These are phyloP conservation scores for Actenoides lindsayi DNA, from an alignment of 2,113 vertebrate species.

Conservation along the genomic window DNA sequence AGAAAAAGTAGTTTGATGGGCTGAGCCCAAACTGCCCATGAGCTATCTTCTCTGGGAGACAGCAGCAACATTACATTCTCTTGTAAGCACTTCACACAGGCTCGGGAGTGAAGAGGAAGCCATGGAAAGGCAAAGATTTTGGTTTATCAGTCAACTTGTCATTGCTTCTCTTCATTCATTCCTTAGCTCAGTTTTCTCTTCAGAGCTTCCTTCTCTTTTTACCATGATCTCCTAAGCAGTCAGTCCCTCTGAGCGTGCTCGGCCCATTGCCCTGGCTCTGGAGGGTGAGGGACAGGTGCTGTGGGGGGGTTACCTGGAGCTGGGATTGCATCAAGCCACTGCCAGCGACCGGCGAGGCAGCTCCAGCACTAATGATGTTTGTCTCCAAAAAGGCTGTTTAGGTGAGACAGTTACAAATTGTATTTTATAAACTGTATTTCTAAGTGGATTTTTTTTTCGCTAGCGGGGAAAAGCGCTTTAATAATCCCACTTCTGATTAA, in stretches of 20 bases:
- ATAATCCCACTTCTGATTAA: constrained; percentile 59
- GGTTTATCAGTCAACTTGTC: background rate
- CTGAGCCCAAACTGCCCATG: background rate
- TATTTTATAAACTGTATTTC: constrained; percentile 58
- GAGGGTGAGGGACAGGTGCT: fast-evolving
- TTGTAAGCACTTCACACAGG: background rate
- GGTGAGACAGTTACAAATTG: constrained; percentile 57
- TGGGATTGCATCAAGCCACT: background rate
- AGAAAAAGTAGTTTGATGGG: background rate
- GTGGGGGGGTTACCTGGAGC: background rate
- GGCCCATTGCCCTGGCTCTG: fast-evolving
- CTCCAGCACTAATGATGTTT: constrained; percentile 15
- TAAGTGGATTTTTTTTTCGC: constrained; percentile 48
- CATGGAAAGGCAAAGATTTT: fast-evolving
- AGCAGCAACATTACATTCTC: background rate
- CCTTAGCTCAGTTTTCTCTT: background rate
- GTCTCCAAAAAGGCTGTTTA: constrained; percentile 10
- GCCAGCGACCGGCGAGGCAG: fast-evolving
- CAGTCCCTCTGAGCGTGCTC: background rate
- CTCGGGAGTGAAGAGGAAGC: fast-evolving
- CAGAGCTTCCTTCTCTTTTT: background rate
- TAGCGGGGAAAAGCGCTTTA: background rate
- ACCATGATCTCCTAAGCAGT: background rate
- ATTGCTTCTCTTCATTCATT: background rate
- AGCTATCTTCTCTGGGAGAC: background rate